Base-by-base conservation (phyloP, 2,113 vertebrate species). In the Ciconia maguari region DNA sequence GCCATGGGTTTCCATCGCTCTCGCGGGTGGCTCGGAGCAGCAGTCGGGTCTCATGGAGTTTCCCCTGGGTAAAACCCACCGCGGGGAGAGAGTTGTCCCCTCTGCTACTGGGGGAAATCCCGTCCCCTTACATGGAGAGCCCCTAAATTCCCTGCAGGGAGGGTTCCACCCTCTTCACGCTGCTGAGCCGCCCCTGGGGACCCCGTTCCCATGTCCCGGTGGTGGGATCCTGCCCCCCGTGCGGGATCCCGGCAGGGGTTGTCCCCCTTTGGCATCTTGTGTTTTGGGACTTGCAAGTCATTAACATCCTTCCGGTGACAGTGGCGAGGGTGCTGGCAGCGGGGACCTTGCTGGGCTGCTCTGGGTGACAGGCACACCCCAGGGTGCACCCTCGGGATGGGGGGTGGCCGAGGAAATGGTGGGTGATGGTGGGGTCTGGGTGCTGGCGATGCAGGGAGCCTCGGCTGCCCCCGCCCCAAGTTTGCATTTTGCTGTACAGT, bases 201-300 rank as follows among this genome's bases (percentile, higher is more conserved):
- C 62, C 52, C 20, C 2, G 0, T 26, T 57, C 61, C 7, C 3
- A 0, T 14, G 27, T 42, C 15, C 24, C 6, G 1, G 20, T 1
- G 41, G 41, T 78, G 87, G 65, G 64, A 46, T 72, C 72, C 24
- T 66, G 55, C 30, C 26, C 29, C 32, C 7, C 2, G 1, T 2
- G 54, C 16, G 8, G 58, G 76, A 83, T 52, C 62, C 25, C 29
- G 81, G 89, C 74, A 36, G 74, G 3, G 9, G 9, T 26, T 22
- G 26, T 57, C 34, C 18, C 68, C 5, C 8, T 34, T 48, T 16
- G 72, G 48, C 0, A 0, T 1, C 14, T 14, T 87, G 60, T 10
- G 36, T 61, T 88, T 58, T 21, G 71, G 58, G 69, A 16, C 11
- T 26, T 2, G 0, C 4, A 9, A 9, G n/a, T 17, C 22, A 3